Conservation (phyloP, 2,888 invertebrate species). For the Megastigmus dorsalis region DNA sequence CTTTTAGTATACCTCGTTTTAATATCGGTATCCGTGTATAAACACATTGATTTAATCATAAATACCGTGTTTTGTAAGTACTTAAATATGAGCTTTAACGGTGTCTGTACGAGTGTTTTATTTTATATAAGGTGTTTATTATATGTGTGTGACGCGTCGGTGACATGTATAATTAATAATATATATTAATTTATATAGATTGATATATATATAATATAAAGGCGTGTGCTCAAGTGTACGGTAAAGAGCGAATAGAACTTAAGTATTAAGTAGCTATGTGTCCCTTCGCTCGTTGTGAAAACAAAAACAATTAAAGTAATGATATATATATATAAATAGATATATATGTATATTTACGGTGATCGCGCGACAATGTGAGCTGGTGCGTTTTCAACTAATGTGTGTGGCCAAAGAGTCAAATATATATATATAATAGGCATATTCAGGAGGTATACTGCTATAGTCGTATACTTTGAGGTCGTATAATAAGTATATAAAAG, state of each 20-base stretch:
- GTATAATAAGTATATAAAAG: conserved; percentile 52
- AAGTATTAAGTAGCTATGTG: conserved; percentile 36
- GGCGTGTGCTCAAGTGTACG: conserved; percentile 47
- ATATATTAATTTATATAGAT: conserved; percentile 28
- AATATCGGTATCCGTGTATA: conserved; percentile 43
- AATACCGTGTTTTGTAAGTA: conserved; percentile 28
- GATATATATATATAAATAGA: no score
- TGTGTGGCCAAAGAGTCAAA: conserved; percentile 52
- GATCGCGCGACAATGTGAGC: conserved; percentile 51
- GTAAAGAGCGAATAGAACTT: conserved; percentile 47
- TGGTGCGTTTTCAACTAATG: conserved; percentile 54
- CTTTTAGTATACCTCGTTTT: conserved; percentile 45
- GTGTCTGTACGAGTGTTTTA: conserved; percentile 40
- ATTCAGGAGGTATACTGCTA: conserved; percentile 54
- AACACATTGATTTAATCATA: conserved; percentile 40
- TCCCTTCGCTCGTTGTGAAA: conserved; percentile 45
- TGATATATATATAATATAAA: conserved; percentile 32
- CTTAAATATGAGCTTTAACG: conserved; percentile 33
- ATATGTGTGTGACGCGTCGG: conserved; percentile 29
- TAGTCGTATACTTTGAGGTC: conserved; percentile 55
- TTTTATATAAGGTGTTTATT: conserved; percentile 27
- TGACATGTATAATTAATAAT: conserved; percentile 19
- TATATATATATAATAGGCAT: conserved; percentile 47
- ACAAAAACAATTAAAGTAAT: conserved; percentile 26
- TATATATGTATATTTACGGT: conserved; percentile 43